Conservation (phyloP, 2,113 vertebrate genomes). For the Kryptolebias marmoratus region DNA sequence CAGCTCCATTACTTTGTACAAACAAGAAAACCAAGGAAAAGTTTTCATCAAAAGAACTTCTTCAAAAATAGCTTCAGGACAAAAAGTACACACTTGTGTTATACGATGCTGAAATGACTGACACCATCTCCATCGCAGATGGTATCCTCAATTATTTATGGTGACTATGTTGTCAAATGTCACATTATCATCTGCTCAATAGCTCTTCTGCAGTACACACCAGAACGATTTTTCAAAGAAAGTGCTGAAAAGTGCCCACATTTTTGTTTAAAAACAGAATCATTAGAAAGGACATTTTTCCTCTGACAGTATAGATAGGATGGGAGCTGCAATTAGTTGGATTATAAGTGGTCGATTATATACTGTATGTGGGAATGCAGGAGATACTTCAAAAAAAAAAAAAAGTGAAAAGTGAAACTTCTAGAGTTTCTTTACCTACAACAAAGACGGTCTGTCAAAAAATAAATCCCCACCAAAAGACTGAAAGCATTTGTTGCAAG, state of each 20-base stretch:
- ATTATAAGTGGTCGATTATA: background rate
- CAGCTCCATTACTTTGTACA: background rate
- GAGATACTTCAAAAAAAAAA: background rate
- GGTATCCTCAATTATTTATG: constrained; percentile 14
- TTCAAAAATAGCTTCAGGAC: background rate
- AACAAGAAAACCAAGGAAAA: background rate
- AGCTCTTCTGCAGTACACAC: background rate
- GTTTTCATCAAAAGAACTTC: background rate
- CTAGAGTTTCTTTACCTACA: background rate
- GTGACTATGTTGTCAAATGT: constrained; percentile 11
- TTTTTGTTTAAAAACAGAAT: background rate
- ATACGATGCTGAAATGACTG: background rate
- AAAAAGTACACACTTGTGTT: background rate
- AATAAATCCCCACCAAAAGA: too few relatives aligned
- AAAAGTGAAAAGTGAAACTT: background rate
- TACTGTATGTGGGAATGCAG: background rate
- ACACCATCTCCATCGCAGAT: constrained; percentile 15
- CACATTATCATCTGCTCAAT: constrained; percentile 11
- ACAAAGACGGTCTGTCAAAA: background rate
- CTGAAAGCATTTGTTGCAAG: background rate
- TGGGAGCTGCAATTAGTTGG: background rate
- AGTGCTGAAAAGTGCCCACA: background rate
- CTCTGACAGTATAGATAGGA: background rate
- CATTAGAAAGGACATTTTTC: background rate
- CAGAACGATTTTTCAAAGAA: background rate